Evolutionary conservation across 2,888 invertebrate genomes (phyloP).

Genomic region (Zootermopsis nevadensis): DNA sequence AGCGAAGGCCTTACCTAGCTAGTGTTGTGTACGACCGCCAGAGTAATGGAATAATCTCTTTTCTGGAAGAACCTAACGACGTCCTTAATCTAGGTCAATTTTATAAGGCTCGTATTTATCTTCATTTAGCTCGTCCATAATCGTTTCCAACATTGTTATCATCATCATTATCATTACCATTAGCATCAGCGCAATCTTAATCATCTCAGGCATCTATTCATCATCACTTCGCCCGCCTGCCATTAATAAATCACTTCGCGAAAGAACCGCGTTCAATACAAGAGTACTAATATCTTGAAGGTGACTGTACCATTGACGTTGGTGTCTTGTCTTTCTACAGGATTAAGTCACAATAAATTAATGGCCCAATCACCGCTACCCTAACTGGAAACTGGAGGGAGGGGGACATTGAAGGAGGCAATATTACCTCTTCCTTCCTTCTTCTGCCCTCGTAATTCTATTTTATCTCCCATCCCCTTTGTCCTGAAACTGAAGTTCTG

Average conservation of each 20-base stretch:
- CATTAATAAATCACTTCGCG: neutral
- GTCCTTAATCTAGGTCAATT: neutral
- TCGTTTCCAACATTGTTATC: neutral
- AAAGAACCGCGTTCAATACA: no score
- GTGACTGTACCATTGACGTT: neutral
- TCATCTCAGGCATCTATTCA: neutral
- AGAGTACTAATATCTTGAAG: neutral
- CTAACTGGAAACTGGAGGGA: neutral
- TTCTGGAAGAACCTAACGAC: neutral
- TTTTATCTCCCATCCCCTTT: neutral
- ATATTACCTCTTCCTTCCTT: neutral
- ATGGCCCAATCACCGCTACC: constrained; percentile 48
- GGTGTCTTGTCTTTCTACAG: constrained; percentile 26
- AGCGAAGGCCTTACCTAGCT: no score
- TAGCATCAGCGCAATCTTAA: neutral
- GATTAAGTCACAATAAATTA: constrained; percentile 48
- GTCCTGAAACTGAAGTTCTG: neutral
- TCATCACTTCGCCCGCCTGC: neutral
- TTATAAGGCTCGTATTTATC: neutral
- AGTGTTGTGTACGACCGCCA: no score
- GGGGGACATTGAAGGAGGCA: neutral
- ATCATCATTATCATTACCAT: neutral
- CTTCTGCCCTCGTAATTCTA: no score
- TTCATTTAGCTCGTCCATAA: neutral
- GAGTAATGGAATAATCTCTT: no score